Evolutionary conservation across 1,140 invertebrate species (phyloP).

Genomic region (Euwallacea similis): DNA sequence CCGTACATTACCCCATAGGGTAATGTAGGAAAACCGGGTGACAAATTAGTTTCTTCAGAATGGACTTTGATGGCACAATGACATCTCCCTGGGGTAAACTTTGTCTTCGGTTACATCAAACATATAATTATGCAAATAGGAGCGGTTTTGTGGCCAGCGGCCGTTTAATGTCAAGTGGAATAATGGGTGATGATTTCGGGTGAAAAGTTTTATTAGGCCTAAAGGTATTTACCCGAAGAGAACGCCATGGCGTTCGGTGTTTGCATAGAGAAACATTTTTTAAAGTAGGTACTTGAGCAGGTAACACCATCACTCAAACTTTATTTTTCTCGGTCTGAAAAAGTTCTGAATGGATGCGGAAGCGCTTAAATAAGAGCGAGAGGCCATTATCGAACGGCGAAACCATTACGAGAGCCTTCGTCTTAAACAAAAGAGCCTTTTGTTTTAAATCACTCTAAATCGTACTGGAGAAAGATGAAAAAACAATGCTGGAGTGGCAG

Average conservation of each 20-base stretch:
- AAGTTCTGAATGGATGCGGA: not conserved
- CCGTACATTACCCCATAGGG: conserved; percentile 11
- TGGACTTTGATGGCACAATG: conserved; percentile 22
- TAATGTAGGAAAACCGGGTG: conserved; percentile 22
- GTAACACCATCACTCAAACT: too few relatives aligned
- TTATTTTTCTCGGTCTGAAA: not conserved
- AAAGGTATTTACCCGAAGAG: conserved; percentile 18
- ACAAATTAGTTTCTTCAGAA: conserved; percentile 23
- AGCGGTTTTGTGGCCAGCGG: conserved; percentile 20
- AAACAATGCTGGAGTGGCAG: conserved; percentile 2
- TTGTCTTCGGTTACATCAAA: conserved; percentile 21
- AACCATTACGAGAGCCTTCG: not conserved
- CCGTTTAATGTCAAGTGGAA: conserved; percentile 35
- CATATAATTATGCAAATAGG: conserved; percentile 25
- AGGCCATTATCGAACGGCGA: conserved; percentile 3
- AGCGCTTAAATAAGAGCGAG: conserved; percentile 3
- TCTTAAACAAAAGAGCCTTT: conserved; percentile 1
- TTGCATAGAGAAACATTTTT: too few relatives aligned
- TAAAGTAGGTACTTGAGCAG: too few relatives aligned
- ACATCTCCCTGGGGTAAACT: conserved; percentile 19
- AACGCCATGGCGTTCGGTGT: too few relatives aligned
- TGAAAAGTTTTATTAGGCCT: conserved; percentile 33
- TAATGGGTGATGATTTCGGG: conserved; percentile 21
- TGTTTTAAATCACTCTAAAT: conserved; percentile 6
- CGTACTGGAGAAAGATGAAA: not conserved